Conservation (phyloP, 1,140 invertebrate species). For the Cheumatopsyche charites region DNA sequence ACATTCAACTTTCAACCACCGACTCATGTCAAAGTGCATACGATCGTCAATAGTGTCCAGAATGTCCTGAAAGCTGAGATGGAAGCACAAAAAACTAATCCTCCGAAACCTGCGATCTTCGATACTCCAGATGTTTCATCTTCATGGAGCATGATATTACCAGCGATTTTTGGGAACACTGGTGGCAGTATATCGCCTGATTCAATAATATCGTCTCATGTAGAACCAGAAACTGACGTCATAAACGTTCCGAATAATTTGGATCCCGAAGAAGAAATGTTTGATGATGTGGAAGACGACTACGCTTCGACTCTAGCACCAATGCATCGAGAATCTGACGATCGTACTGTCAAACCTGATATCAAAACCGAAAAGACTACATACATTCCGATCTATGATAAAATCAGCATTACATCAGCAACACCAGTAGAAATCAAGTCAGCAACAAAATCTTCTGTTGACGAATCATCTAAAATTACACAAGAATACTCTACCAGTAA, state of each 20-base stretch:
- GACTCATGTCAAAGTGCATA: constrained; percentile 73
- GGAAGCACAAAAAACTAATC: constrained; percentile 68
- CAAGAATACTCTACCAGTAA: constrained; percentile 28
- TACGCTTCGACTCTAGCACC: not conserved
- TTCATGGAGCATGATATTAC: constrained; percentile 80
- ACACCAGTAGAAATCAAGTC: constrained; percentile 1
- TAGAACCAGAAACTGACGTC: constrained; percentile 64
- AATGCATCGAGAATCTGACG: not conserved
- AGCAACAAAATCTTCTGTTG: constrained; percentile 3
- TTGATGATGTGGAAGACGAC: constrained; percentile 23
- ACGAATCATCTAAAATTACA: constrained; percentile 11
- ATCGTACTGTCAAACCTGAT: not conserved
- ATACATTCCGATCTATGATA: constrained; percentile 12
- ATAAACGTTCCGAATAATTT: constrained; percentile 53
- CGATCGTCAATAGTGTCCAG: constrained; percentile 80
- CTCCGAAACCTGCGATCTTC: constrained; percentile 62
- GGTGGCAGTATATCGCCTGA: constrained; percentile 67
- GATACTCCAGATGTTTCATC: constrained; percentile 73
- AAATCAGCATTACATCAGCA: constrained; percentile 5
- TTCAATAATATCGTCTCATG: constrained; percentile 60
- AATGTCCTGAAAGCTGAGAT: constrained; percentile 80
- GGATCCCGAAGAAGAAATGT: constrained; percentile 20
- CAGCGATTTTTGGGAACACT: constrained; percentile 75
- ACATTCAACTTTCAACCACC: constrained; percentile 58
- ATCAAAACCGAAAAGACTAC: not conserved